These are phyloP conservation scores for Monodelphis domestica DNA, from an alignment of 2,797 vertebrate species.

Conservation along the genomic window DNA sequence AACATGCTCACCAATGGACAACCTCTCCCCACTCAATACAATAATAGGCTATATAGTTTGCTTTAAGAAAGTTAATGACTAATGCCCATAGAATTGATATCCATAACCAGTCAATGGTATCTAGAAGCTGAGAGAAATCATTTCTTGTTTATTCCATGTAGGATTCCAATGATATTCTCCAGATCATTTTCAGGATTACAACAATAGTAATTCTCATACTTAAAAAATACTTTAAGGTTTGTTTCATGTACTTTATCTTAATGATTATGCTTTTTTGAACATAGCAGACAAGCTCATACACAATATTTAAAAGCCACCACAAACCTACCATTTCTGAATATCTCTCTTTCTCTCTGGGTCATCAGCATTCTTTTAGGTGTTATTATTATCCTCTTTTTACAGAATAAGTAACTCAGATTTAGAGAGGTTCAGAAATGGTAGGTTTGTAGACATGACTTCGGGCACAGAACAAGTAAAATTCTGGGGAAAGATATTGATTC, in stretches of 20 bases:
- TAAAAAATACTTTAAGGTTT: neutral
- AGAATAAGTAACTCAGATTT: neutral
- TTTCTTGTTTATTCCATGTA: neutral
- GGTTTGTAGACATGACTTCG: no score
- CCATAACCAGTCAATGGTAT: neutral
- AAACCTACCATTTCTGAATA: neutral
- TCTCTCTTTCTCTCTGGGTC: neutral
- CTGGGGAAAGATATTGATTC: neutral
- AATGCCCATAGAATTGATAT: neutral
- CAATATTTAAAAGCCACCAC: neutral
- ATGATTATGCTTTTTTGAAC: neutral
- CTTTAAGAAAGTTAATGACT: neutral
- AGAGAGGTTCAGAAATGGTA: no score
- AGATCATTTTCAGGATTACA: neutral
- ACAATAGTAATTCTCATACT: neutral
- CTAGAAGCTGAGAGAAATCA: neutral
- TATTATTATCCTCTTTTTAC: no score
- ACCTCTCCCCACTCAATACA: neutral
- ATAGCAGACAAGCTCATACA: neutral
- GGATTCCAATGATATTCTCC: neutral
- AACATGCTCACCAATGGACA: neutral
- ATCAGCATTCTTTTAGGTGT: neutral
- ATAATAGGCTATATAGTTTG: neutral
- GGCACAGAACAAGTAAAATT: neutral
- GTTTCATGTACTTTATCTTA: neutral